These are phyloP conservation scores for Mustela lutreola DNA, from an alignment of 2,113 vertebrate genomes.

Conservation along the genomic window DNA sequence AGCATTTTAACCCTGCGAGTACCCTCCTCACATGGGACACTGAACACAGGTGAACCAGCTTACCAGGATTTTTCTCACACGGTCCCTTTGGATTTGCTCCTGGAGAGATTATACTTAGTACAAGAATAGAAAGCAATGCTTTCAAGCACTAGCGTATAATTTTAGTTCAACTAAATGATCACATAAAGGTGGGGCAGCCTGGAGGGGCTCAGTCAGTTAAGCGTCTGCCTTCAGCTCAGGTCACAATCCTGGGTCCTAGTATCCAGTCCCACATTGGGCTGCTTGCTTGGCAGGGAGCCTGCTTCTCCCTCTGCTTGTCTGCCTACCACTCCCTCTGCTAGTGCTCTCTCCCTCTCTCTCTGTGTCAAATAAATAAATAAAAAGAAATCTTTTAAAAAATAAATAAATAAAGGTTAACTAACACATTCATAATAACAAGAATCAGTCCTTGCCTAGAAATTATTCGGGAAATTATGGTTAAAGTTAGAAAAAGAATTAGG, in stretches of 20 bases:
- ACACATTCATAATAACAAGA: not conserved
- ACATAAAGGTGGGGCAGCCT: not conserved
- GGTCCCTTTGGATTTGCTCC: not conserved
- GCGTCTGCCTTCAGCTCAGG: no score
- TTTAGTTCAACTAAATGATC: not conserved
- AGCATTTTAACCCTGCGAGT: not conserved
- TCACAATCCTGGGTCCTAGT: no score
- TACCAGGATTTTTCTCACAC: not conserved
- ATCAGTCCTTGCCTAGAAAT: not conserved
- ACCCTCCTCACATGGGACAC: rapidly evolving
- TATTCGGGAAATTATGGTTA: not conserved
- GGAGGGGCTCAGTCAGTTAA: no score
- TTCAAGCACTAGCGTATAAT: not conserved
- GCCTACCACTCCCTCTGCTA: no score
- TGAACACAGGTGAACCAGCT: not conserved
- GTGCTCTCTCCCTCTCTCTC: no score
- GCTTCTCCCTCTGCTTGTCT: no score
- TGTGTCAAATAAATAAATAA: no score
- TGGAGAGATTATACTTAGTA: not conserved
- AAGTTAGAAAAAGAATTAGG: not conserved
- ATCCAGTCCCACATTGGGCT: no score
- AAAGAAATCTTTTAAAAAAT: no score
- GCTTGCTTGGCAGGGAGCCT: no score
- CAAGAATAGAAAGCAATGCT: not conserved
- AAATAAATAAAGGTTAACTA: not conserved